These are phyloP conservation scores for Ceyx margarethae DNA, from an alignment of 2,113 vertebrate species.

Conservation along the genomic window DNA sequence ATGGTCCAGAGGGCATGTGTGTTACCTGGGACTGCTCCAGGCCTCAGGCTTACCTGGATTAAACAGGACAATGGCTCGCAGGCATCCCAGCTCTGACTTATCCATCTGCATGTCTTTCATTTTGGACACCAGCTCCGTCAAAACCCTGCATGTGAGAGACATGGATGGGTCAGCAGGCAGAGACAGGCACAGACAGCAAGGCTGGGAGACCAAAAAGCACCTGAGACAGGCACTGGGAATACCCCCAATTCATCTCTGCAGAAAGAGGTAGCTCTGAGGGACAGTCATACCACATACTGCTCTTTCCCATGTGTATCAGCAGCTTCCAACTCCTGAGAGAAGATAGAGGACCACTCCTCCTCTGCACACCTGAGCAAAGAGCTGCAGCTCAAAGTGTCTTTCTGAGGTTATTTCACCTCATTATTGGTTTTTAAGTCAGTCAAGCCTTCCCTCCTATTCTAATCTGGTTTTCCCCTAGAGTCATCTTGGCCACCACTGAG, in stretches of 20 bases:
- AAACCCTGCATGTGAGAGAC: constrained; percentile 76
- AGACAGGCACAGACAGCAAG: neutral
- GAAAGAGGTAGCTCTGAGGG: neutral
- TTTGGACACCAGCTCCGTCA: constrained; percentile 95
- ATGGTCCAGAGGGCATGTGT: neutral
- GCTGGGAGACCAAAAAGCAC: neutral
- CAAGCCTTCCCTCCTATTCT: neutral
- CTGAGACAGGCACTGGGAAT: neutral
- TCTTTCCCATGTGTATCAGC: neutral
- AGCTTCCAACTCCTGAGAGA: neutral
- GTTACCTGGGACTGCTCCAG: neutral
- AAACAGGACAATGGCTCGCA: constrained; percentile 93
- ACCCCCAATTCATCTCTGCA: neutral
- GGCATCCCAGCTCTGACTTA: constrained; percentile 92
- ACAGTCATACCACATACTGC: neutral
- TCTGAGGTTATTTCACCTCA: neutral
- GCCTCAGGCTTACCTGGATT: constrained; percentile 83
- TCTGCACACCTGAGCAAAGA: neutral
- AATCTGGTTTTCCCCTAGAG: neutral
- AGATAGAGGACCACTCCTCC: neutral
- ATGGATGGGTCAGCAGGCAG: neutral
- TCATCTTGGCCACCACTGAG: no score
- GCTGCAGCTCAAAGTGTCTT: neutral
- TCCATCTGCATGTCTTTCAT: constrained; percentile 99
- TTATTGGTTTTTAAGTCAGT: neutral